Conservation (phyloP, 2,113 vertebrate species). For the Serilophus lunatus region DNA sequence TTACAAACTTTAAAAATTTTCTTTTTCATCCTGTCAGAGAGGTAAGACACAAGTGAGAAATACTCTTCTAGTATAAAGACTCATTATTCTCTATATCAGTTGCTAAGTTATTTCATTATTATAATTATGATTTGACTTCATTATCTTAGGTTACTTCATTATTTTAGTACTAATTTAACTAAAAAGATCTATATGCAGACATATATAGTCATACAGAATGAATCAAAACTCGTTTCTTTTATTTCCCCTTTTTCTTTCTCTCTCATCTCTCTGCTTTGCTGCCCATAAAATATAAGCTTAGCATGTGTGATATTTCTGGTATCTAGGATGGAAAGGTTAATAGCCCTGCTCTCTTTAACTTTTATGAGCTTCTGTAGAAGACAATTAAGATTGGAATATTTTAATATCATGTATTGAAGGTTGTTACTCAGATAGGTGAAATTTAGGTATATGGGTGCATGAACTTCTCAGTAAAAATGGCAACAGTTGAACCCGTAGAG, state of each 20-base stretch:
- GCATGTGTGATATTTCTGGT: background rate
- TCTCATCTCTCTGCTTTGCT: accelerated
- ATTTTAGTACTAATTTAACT: background rate
- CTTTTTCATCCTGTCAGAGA: background rate
- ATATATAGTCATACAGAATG: accelerated
- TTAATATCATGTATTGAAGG: background rate
- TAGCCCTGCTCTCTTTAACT: no score
- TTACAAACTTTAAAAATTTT: background rate
- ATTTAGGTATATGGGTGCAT: background rate
- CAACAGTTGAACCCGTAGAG: background rate
- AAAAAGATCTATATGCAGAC: background rate
- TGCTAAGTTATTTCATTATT: background rate
- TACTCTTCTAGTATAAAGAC: background rate
- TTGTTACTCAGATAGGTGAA: background rate
- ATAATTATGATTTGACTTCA: background rate
- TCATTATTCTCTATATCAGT: background rate
- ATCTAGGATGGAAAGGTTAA: background rate
- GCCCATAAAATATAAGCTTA: background rate
- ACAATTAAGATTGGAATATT: background rate
- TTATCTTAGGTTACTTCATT: background rate
- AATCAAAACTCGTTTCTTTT: background rate
- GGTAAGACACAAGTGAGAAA: background rate
- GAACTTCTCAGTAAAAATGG: background rate
- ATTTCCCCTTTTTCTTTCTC: accelerated
- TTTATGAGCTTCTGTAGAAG: no score